These are phyloP conservation scores for Arrhamphus sclerolepis DNA, from an alignment of 2,797 vertebrate species.

Conservation along the genomic window DNA sequence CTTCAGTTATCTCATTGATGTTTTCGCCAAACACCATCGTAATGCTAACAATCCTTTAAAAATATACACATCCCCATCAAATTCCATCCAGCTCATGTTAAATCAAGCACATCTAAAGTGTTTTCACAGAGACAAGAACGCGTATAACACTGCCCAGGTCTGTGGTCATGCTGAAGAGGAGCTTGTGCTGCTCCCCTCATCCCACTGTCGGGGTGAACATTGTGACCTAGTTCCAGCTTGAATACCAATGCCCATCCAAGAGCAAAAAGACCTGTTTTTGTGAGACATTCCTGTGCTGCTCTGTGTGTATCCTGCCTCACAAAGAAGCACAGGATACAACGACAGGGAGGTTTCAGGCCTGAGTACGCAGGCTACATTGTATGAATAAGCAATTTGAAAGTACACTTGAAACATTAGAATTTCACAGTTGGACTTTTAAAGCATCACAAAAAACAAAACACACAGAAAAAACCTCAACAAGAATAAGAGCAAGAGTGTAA, in stretches of 20 bases:
- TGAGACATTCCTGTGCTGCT: conserved; percentile 71
- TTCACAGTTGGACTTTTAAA: neutral
- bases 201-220: conserved; percentile 72
- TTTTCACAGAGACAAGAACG: conserved; percentile 42
- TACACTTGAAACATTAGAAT: conserved; percentile 6
- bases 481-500: neutral
- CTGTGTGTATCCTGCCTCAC: conserved; percentile 49
- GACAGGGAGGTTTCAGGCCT: conserved; percentile 42
- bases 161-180: conserved; percentile 51
- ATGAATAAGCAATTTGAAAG: too few species aligned
- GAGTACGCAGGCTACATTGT: conserved; percentile 7
- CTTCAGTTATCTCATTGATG: conserved; percentile 28
- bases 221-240: conserved; percentile 79
- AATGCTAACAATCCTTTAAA: conserved; percentile 24
- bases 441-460: neutral
- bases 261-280: conserved; percentile 72
- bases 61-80: conserved; percentile 24
- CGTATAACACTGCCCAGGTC: conserved; percentile 19
- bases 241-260: conserved; percentile 71
- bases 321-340: conserved; percentile 43
- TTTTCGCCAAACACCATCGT: conserved; percentile 15
- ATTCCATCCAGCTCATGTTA: conserved; percentile 33
- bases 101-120: conserved; percentile 43
- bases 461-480: too few species aligned
- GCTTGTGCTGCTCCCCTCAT: conserved; percentile 64